Percentiles rank a stretch among this genome's conserved stretches.
Evolutionary conservation across 1,140 invertebrate genomes (phyloP).

Genomic region (Saccostrea cuccullata): DNA sequence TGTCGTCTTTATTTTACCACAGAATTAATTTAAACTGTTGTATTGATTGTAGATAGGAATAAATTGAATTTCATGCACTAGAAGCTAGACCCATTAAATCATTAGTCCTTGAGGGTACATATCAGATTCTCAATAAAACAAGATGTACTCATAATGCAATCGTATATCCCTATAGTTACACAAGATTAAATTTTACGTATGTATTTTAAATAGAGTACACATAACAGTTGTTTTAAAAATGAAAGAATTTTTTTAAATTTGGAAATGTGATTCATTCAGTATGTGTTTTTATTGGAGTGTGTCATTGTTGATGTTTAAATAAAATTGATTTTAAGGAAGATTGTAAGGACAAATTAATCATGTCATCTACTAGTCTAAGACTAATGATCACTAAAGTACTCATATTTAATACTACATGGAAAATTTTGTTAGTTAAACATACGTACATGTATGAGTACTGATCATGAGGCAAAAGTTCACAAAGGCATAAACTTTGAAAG

Average conservation of each 20-base stretch:
- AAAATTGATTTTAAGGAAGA: no score
- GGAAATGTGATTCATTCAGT: background rate
- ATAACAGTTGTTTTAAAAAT: background rate
- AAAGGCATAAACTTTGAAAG: no score
- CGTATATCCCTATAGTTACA: background rate
- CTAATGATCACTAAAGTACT: no score
- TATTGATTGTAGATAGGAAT: slow-evolving; percentile 14
- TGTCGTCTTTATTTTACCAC: background rate
- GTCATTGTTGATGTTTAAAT: no score
- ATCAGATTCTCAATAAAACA: background rate
- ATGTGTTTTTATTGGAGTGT: no score
- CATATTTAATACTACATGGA: no score
- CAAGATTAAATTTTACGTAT: background rate
- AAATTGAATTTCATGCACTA: slow-evolving; percentile 28
- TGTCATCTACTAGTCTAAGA: no score
- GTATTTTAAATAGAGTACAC: background rate
- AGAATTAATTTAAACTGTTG: slow-evolving; percentile 3
- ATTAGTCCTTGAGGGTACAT: slow-evolving; percentile 12
- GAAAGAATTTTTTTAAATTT: background rate
- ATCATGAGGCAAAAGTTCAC: no score
- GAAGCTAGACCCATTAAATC: slow-evolving; percentile 2
- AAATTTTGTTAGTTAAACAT: no score
- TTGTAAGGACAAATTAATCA: no score
- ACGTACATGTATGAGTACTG: no score
- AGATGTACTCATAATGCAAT: background rate